A percentile compares a stretch with the other conserved stretches of the same genome.
Evolutionary conservation across 2,888 invertebrate species (phyloP).

Genomic region (Tetrapedia diversipes): DNA sequence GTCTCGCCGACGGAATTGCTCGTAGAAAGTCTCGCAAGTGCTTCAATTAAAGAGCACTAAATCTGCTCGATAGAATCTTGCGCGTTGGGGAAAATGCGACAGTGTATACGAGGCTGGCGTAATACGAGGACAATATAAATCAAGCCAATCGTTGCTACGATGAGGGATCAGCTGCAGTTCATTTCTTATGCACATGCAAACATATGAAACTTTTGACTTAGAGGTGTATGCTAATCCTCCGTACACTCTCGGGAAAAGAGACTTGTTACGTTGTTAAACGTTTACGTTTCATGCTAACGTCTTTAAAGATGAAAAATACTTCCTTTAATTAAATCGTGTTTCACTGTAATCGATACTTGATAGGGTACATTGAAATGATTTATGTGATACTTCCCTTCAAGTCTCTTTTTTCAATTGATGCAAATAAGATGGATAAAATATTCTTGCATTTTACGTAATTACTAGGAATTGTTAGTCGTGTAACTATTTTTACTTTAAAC

Average conservation of each 20-base stretch:
- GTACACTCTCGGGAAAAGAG: neutral
- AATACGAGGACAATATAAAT: slow-evolving; percentile 46
- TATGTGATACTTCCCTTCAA: too few species aligned
- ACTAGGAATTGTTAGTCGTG: too few species aligned
- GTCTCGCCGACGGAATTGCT: slow-evolving; percentile 25
- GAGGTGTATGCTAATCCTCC: slow-evolving; percentile 43
- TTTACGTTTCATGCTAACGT: neutral
- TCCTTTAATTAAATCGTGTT: neutral
- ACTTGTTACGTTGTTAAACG: slow-evolving; percentile 4
- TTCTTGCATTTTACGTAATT: too few species aligned
- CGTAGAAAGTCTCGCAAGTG: slow-evolving; percentile 37
- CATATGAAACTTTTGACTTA: slow-evolving; percentile 56
- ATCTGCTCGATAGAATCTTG: slow-evolving; percentile 59
- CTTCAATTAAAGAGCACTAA: slow-evolving; percentile 57
- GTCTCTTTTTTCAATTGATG: too few species aligned
- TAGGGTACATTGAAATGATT: too few species aligned
- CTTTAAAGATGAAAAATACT: slow-evolving; percentile 10
- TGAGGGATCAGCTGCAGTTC: slow-evolving; percentile 49
- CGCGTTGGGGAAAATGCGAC: slow-evolving; percentile 37
- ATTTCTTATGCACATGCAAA: slow-evolving; percentile 59
- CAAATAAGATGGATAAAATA: too few species aligned
- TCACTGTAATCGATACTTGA: slow-evolving; percentile 2
- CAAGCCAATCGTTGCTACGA: slow-evolving; percentile 45
- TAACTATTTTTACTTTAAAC: too few species aligned
- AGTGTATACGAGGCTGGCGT: slow-evolving; percentile 9